A percentile compares a stretch with the other conserved stretches of the same genome.
Conservation (phyloP, 2,797 vertebrate genomes). For the Ctenopoma multispine region DNA sequence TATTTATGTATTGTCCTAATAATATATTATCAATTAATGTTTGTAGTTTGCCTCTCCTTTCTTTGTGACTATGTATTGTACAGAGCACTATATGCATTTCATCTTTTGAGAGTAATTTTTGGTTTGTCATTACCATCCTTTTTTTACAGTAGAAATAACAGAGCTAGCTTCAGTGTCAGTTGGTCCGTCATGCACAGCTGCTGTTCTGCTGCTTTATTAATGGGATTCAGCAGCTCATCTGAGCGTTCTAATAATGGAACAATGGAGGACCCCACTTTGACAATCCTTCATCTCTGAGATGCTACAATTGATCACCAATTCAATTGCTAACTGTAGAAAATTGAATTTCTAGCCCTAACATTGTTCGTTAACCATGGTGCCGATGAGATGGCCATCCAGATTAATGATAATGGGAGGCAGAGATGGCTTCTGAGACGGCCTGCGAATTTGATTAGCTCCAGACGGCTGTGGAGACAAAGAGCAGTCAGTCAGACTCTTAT, state of each 20-base stretch:
- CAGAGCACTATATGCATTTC: conserved; percentile 44
- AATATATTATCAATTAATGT: conserved; percentile 55
- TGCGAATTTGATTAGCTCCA: conserved; percentile 87
- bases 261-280: conserved; percentile 76
- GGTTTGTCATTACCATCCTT: conserved; percentile 32
- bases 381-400: conserved; percentile 87
- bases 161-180: conserved; percentile 39
- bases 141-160: conserved; percentile 40
- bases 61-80: conserved; percentile 9
- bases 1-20: conserved; percentile 41
- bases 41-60: conserved; percentile 14
- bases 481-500: conserved; percentile 80
- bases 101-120: conserved; percentile 51
- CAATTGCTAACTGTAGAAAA: conserved; percentile 87
- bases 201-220: conserved; percentile 76
- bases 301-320: conserved; percentile 86
- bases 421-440: conserved; percentile 85
- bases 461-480: conserved; percentile 82
- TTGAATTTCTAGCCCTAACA: conserved; percentile 88
- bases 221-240: conserved; percentile 82
- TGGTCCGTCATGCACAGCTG: conserved; percentile 63
- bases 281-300: conserved; percentile 83
- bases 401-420: conserved; percentile 87
- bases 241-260: conserved; percentile 82
- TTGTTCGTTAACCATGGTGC: conserved; percentile 88